Evolutionary conservation across 1,140 invertebrate species (phyloP), one percentile per base, ranked within the genome.

Genomic region (Pseudachorutes palmiensis): DNA sequence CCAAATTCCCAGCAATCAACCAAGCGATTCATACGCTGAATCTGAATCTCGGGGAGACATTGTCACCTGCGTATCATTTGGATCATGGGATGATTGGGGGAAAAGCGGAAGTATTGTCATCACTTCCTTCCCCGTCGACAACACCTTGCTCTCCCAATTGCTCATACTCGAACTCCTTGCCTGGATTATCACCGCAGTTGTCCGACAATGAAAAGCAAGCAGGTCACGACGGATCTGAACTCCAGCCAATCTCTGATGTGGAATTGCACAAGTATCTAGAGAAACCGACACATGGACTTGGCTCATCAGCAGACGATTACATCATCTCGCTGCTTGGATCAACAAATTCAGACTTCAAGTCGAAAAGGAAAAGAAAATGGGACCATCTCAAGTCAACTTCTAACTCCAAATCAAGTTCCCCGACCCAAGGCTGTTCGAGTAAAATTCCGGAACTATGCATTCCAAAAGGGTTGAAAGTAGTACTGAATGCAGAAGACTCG

Each of bases 261-360:
- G 51, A 55, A 24, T 22, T 55, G 3, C 51, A 55, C 24, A 55
- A 55, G 24, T 55, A 55, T 55, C 24, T 55, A 22, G 51, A 55
- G 24, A 55, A 24, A 55, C 24, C 51, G 5, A 22, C 24, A 3
- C 51, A 5, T 26, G 12, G 9, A 45, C 36, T 19, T 45, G n/a
- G 36, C 36, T 41, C 36, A 9, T 26, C 51, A 24, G 5, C 51
- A 16, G 51, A 55, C 24, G 51, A 55, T 3, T 12, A 55, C 24
- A 14, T 55, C 51, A 55, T 55, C 14, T 55, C 51, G 5, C 24
- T 55, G 12, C 51, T 55, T 26, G 51, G 51, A 5, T 5, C 51
- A 26, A 19, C 51, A 26, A 55, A 26, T 55, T 24, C 51, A 5
- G 51, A 55, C 24, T 55, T 12, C 51, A 24, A 16, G 5, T 55